Evolutionary conservation across 2,797 vertebrate genomes (phyloP).

Genomic region (Schizopygopsis malacanthus): DNA sequence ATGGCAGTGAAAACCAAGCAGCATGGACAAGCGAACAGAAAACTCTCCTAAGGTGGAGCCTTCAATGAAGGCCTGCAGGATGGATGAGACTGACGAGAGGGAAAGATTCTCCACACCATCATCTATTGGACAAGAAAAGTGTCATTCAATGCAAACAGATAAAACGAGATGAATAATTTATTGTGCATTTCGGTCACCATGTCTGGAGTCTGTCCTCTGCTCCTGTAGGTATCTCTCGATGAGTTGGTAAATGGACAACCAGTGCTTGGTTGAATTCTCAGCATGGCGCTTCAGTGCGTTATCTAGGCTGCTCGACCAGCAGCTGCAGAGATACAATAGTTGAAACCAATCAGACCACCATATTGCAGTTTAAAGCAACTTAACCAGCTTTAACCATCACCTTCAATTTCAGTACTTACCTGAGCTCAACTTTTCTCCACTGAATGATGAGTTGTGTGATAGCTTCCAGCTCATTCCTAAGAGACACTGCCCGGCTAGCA

Average conservation of each 20-base stretch:
- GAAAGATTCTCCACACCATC: slow-evolving; percentile 67
- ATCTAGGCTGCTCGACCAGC: slow-evolving; percentile 95
- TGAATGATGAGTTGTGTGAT: slow-evolving; percentile 92
- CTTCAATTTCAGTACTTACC: slow-evolving; percentile 73
- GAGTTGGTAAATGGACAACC: slow-evolving; percentile 96
- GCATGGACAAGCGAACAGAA: slow-evolving; percentile 82
- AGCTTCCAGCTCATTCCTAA: slow-evolving; percentile 86
- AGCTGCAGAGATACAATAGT: slow-evolving; percentile 74
- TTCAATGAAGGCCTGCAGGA: slow-evolving; percentile 92
- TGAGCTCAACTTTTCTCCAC: slow-evolving; percentile 94
- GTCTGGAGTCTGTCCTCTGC: slow-evolving; percentile 66
- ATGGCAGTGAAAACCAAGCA: slow-evolving; percentile 97
- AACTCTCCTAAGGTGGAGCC: slow-evolving; percentile 91
- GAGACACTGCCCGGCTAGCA: slow-evolving; percentile 87
- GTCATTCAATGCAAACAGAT: neutral
- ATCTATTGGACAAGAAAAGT: slow-evolving; percentile 47
- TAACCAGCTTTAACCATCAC: neutral
- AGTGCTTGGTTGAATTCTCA: slow-evolving; percentile 89
- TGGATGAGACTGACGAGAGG: slow-evolving; percentile 81
- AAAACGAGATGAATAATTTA: neutral
- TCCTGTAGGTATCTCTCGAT: slow-evolving; percentile 87
- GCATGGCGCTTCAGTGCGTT: slow-evolving; percentile 85
- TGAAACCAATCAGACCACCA: neutral
- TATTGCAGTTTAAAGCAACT: neutral
- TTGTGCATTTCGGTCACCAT: slow-evolving; percentile 74